Percentiles rank a stretch among this genome's conserved stretches.
Conservation (phyloP, 1,140 invertebrate genomes). For the Procambarus virginalis region DNA sequence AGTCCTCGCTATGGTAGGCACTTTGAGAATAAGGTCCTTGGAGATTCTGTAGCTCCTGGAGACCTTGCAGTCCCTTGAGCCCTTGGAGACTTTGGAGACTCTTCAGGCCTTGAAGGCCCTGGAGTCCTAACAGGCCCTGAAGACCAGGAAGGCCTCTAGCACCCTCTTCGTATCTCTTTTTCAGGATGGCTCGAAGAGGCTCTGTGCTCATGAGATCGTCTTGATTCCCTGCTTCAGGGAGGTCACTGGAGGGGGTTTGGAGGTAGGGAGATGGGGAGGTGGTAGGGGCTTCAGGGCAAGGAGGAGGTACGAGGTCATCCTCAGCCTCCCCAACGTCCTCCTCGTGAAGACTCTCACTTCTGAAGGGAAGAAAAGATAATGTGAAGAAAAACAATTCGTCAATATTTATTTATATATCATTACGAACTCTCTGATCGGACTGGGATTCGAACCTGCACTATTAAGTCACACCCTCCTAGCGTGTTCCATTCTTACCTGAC, state of each 20-base stretch:
- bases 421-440: no score
- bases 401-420: no score
- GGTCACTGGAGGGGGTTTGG: background rate
- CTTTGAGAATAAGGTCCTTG: conserved; percentile 48
- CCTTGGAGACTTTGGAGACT: conserved; percentile 30
- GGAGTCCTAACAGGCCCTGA: conserved; percentile 27
- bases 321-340: conserved; percentile 4
- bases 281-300: conserved; percentile 30
- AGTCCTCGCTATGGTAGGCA: conserved; percentile 44
- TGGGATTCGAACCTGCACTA: no score
- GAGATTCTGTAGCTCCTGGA: conserved; percentile 4
- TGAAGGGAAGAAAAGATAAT: no score
- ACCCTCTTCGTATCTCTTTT: conserved; percentile 53
- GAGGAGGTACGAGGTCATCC: conserved; percentile 23
- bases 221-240: background rate
- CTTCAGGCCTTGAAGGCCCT: conserved; percentile 32
- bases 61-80: conserved; percentile 13
- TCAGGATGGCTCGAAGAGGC: conserved; percentile 52
- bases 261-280: conserved; percentile 4
- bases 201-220: conserved; percentile 16
- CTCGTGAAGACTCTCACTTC: background rate
- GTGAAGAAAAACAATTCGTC: no score
- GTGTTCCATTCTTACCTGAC: no score
- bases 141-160: conserved; percentile 40
- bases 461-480: no score